These are phyloP conservation scores for Argyresthia goedartella DNA, from an alignment of 2,888 invertebrate genomes.

Conservation along the genomic window DNA sequence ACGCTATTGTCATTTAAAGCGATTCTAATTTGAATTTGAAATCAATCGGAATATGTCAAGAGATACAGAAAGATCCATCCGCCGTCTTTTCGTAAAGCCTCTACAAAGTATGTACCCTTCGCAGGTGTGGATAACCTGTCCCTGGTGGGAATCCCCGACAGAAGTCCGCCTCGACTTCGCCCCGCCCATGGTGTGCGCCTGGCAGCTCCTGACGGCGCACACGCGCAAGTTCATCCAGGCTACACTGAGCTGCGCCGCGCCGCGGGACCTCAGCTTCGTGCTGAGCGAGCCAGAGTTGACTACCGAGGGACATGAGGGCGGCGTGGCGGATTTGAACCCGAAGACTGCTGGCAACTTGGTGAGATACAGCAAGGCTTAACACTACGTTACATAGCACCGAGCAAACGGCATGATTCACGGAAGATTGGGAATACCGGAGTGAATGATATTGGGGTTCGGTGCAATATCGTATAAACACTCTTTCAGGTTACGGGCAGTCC, in stretches of 20 bases:
- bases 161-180: constrained; percentile 83
- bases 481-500: no score
- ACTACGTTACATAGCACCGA: no score
- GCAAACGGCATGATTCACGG: no score
- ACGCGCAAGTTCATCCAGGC: constrained; percentile 90
- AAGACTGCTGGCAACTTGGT: constrained; percentile 71
- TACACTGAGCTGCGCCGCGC: constrained; percentile 76
- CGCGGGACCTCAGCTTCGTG: constrained; percentile 58
- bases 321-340: constrained; percentile 77
- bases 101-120: constrained; percentile 1
- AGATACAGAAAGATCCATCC: no score
- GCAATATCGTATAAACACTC: no score
- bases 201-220: constrained; percentile 87
- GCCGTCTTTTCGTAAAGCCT: no score
- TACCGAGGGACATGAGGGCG: constrained; percentile 69
- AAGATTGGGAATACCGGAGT: no score
- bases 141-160: constrained; percentile 82
- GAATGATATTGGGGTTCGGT: no score
- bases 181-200: constrained; percentile 84
- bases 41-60: no score
- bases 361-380: constrained; percentile 14
- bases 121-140: constrained; percentile 82
- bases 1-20: no score
- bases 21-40: no score
- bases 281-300: constrained; percentile 63